Percentiles rank a stretch among this genome's conserved stretches.
phyloP scores from a whole-genome alignment of 30 jellyfish, hydroid and myxozoan species.

The Catostylus mosaicus region DNA sequence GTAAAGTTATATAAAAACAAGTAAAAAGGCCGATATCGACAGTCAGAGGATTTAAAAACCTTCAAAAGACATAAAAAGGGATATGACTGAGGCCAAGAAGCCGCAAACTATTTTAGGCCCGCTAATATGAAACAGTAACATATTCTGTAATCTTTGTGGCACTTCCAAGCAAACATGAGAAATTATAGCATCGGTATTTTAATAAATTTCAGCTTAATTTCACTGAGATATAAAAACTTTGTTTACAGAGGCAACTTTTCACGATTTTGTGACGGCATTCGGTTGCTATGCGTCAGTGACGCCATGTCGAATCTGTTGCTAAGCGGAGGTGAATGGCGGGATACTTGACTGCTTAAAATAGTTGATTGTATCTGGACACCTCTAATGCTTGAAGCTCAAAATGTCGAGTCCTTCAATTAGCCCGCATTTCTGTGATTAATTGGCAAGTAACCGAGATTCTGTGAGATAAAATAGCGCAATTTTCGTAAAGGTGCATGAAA shows the following conservation, averaged over 20 bases:
- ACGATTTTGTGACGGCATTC: not conserved
- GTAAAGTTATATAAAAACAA: no score
- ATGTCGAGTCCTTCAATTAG: not conserved
- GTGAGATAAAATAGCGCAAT: not conserved
- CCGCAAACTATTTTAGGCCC: no score
- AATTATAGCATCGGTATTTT: not conserved
- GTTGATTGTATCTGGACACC: conserved; percentile 2
- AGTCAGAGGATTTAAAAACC: no score
- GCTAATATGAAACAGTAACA: no score
- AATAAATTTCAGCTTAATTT: not conserved
- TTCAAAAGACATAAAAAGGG: no score
- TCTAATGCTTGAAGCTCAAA: not conserved
- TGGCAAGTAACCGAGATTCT: conserved; percentile 15
- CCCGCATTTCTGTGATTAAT: conserved; percentile 8
- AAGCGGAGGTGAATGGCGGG: conserved; percentile 26
- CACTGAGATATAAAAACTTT: not conserved
- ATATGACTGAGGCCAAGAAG: no score
- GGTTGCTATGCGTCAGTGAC: not conserved
- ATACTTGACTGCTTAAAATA: not conserved
- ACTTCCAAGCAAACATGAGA: not conserved
- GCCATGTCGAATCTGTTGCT: conserved; percentile 26
- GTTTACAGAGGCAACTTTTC: not conserved
- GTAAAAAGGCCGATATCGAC: no score
- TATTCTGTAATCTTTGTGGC: not conserved
- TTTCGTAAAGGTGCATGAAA: not conserved